Percentiles rank a stretch among this genome's conserved stretches.
phyloP scores from a whole-genome alignment of 2,797 vertebrate species.

The Myotis findleyi region DNA sequence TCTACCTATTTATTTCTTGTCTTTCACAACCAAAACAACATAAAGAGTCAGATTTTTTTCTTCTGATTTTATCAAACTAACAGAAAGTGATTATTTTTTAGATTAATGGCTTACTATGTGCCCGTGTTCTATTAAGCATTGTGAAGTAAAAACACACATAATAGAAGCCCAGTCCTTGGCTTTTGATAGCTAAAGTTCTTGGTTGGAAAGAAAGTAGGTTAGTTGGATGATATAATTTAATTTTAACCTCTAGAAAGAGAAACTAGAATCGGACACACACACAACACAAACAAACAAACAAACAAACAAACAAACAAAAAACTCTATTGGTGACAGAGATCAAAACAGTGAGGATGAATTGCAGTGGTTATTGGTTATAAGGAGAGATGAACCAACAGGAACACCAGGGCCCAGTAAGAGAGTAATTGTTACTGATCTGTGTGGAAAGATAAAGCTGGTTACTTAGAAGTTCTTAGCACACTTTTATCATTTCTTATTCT shows the following conservation, averaged over 20 bases:
- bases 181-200: not conserved
- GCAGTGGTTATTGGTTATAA: not conserved
- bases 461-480: not conserved
- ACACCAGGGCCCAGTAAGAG: not conserved
- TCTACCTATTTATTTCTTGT: not conserved
- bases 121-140: not conserved
- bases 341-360: not conserved
- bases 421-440: not conserved
- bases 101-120: not conserved
- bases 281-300: not conserved
- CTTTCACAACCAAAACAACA: not conserved
- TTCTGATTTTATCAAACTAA: not conserved
- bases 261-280: not conserved
- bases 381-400: not conserved
- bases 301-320: not conserved
- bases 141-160: not conserved
- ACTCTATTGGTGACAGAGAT: not conserved
- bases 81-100: not conserved
- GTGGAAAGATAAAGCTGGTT: not conserved
- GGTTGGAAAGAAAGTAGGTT: not conserved
- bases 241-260: conserved; percentile 38
- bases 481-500: not conserved
- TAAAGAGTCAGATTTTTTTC: not conserved
- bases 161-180: not conserved
- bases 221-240: not conserved